A percentile compares a stretch with the other conserved stretches of the same genome.
These are phyloP conservation scores for Uria lomvia DNA, from an alignment of 2,113 vertebrate genomes.

Conservation along the genomic window DNA sequence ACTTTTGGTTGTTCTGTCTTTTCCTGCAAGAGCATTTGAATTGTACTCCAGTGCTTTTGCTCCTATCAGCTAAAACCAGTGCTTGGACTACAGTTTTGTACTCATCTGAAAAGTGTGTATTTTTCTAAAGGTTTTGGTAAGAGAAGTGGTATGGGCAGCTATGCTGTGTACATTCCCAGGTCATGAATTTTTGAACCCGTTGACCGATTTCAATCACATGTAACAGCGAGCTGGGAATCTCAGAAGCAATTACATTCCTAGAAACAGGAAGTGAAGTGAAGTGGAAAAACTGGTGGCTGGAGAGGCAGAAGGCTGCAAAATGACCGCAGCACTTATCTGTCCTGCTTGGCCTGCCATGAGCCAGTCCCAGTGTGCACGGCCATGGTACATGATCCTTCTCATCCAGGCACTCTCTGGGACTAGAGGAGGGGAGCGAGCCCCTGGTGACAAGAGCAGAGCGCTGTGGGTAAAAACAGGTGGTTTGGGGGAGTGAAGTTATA, in stretches of 20 bases:
- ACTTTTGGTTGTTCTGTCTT: neutral
- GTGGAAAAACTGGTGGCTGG: neutral
- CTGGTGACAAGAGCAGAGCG: fast-evolving
- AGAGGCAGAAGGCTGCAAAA: neutral
- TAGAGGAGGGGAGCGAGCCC: neutral
- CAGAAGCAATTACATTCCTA: neutral
- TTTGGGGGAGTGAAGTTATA: neutral
- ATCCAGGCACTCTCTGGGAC: fast-evolving
- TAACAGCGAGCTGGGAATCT: neutral
- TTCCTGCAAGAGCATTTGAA: neutral
- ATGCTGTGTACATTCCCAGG: neutral
- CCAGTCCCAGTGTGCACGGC: fast-evolving
- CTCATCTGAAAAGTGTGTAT: neutral
- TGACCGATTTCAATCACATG: fast-evolving
- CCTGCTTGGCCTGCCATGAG: neutral
- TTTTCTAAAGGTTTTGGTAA: neutral
- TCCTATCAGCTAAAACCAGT: neutral
- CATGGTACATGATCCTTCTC: neutral
- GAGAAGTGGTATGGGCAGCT: neutral
- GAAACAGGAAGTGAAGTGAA: neutral
- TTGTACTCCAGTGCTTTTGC: neutral
- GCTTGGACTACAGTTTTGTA: neutral
- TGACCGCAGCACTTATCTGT: neutral
- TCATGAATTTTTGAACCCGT: neutral
- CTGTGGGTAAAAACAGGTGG: fast-evolving